These are phyloP conservation scores for Dissostichus mawsoni DNA, from an alignment of 2,113 vertebrate species.

Conservation along the genomic window DNA sequence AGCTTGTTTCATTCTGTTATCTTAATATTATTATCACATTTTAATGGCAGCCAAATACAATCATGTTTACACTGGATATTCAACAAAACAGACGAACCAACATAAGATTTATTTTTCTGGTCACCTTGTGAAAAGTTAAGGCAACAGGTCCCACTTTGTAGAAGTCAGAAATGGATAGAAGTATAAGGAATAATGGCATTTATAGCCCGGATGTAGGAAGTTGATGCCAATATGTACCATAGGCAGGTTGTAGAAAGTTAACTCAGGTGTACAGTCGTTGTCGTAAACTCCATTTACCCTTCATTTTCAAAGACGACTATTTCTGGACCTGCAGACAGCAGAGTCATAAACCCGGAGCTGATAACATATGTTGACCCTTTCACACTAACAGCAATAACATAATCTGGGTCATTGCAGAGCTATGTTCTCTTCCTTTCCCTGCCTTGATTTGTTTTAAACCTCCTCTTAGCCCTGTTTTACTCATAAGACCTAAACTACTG, in stretches of 20 bases:
- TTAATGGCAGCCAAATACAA: constrained; percentile 16
- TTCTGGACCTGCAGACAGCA: not conserved
- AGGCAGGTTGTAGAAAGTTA: not conserved
- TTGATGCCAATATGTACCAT: not conserved
- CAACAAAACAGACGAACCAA: not conserved
- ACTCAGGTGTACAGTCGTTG: not conserved
- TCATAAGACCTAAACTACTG: not conserved
- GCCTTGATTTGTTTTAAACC: not conserved
- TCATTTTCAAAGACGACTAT: not conserved
- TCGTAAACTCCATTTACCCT: not conserved
- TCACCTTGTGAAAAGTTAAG: constrained; percentile 16
- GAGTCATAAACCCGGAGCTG: not conserved
- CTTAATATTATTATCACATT: constrained; percentile 13
- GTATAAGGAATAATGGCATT: not conserved
- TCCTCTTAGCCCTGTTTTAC: not conserved
- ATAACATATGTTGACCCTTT: not conserved
- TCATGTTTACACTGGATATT: not conserved
- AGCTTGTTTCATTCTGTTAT: not conserved
- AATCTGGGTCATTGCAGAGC: not conserved
- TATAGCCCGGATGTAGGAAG: not conserved
- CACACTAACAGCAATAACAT: not conserved
- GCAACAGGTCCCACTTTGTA: not conserved
- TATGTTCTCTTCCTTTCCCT: not conserved
- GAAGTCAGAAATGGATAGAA: not conserved
- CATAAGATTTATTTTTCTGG: constrained; percentile 8